phyloP scores from a whole-genome alignment of 2,113 vertebrate genomes.

The Anser brachyrhynchus region DNA sequence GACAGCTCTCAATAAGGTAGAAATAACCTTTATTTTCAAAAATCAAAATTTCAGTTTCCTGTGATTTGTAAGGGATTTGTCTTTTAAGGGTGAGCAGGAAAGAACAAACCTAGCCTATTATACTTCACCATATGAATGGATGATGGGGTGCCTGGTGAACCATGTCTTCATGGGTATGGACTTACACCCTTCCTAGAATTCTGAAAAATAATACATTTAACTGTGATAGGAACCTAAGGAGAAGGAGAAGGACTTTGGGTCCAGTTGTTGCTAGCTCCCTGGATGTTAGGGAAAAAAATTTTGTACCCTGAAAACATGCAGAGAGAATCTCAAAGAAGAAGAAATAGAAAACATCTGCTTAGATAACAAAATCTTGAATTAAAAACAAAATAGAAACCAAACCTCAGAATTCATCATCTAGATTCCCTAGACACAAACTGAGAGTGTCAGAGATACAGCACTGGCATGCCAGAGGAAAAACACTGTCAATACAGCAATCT shows the following conservation, averaged over 20 bases:
- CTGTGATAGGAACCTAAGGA: not conserved
- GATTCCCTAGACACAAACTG: not conserved
- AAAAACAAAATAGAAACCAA: not conserved
- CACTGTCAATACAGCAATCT: not conserved
- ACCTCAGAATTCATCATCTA: not conserved
- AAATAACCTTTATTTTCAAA: not conserved
- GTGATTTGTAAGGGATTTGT: not conserved
- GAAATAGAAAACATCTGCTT: not conserved
- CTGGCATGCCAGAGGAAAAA: not conserved
- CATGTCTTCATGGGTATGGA: not conserved
- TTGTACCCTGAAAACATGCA: not conserved
- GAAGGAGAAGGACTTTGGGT: not conserved
- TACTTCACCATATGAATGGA: not conserved
- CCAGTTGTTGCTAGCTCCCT: accelerated
- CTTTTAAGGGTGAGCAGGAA: not conserved
- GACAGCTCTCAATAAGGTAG: not conserved
- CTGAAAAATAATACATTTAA: not conserved
- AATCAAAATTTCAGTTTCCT: not conserved
- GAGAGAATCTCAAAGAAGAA: not conserved
- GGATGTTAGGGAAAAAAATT: accelerated
- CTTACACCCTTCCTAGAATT: not conserved
- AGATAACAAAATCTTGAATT: not conserved
- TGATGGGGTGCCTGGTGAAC: not conserved
- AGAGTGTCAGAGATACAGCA: not conserved
- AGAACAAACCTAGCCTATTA: not conserved